phyloP scores from a whole-genome alignment of 1,140 invertebrate genomes.

The Tetraneura akinire region DNA sequence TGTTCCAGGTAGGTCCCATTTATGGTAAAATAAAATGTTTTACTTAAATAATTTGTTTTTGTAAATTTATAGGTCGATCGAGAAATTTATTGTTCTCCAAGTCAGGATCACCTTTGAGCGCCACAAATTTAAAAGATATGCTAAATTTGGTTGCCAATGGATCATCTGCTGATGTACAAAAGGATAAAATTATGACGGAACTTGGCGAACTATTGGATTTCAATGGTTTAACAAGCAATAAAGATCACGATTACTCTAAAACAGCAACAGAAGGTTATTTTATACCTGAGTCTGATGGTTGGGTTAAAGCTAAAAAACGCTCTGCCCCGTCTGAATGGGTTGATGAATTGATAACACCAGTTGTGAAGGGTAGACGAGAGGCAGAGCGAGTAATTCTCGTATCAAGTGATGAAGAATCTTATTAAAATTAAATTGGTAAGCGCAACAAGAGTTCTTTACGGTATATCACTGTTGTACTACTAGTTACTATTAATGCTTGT shows the following conservation, averaged over 20 bases:
- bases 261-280: conserved; percentile 43
- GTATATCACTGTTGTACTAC: conserved; percentile 20
- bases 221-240: conserved; percentile 58
- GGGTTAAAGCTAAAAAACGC: conserved; percentile 28
- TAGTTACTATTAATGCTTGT: not conserved
- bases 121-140: conserved; percentile 46
- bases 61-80: conserved; percentile 59
- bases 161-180: conserved; percentile 50
- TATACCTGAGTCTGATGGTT: conserved; percentile 28
- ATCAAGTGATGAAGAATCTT: conserved; percentile 38
- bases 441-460: conserved; percentile 47
- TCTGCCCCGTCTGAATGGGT: conserved; percentile 42
- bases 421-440: conserved; percentile 44
- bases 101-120: conserved; percentile 38
- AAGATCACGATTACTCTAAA: conserved; percentile 62
- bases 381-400: conserved; percentile 23
- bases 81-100: conserved; percentile 60
- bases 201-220: conserved; percentile 60
- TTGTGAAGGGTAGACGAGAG: conserved; percentile 26
- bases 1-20: conserved; percentile 22
- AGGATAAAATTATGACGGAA: conserved; percentile 58
- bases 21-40: not conserved
- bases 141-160: conserved; percentile 50
- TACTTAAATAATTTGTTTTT: not conserved
- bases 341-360: conserved; percentile 26